Evolutionary conservation across 2,888 invertebrate genomes (phyloP), one percentile per base, ranked within the genome.

Genomic region (Gnatocerus cornutus): DNA sequence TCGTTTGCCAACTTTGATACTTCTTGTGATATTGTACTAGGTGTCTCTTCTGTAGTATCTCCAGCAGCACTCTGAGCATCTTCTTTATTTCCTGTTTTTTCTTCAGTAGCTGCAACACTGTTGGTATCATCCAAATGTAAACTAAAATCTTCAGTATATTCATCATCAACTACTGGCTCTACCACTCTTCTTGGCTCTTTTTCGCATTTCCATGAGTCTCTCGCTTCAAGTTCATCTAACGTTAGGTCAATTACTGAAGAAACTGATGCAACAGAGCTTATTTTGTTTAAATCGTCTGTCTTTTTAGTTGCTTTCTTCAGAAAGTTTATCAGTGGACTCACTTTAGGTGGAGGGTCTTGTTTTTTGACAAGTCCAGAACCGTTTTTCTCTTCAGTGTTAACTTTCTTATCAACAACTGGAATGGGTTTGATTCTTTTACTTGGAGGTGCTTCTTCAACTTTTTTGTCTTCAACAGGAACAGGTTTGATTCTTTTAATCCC

Each of bases 141-240:
- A 68, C 68, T 69, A 64, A 81, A 80, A 69, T 81, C 80, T 71
- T 80, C 79, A 0, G 77, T 77, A 21, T 48, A 43, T 7, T 79
- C 78, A 43, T 76, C 68, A 8, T 67, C 6, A n/a, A 68, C 29
- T 7, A 10, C 14, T 7, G n/a, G 13, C 52, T 52, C 12, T 3
- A 13, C 5, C 27, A 7, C 1, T 10, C 3, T 16, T 43, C 6
- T 5, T 14, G 13, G 55, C 16, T 53, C 63, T 45, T 66, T 58
- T 68, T 72, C 71, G 53, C 65, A 72, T 12, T 65, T 69, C 79
- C 79, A 80, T 14, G 78, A 76, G 72, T 80, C 79, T 71, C 77
- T 71, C 6, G 79, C 79, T 52, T 74, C 74, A 53, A 66, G 64
- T 59, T 78, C 78, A 55, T 76, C 78, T 21, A 73, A 52, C 12